Base-by-base conservation (phyloP, 1,140 invertebrate species). In the Diachasma alloeum region DNA sequence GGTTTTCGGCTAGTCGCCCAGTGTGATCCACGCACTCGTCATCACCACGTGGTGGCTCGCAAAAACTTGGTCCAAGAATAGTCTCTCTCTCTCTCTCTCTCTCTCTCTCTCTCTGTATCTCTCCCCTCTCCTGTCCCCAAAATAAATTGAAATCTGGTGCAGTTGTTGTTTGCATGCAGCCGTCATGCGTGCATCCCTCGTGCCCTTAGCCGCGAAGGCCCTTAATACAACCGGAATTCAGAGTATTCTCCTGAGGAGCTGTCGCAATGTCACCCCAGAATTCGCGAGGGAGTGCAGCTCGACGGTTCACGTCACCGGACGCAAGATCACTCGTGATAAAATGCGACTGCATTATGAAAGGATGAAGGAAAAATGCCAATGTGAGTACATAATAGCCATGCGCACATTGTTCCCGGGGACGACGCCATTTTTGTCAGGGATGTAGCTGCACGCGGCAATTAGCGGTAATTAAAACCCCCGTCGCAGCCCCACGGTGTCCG, bases 361-460 rank as follows among this genome's bases (percentile, higher is more conserved):
- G 75, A 85, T 85, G 78, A 77, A 81, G 44, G 85, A 86, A 11
- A 89, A 89, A 75, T 89, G 86, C 80, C 84, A 86, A 80, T 89
- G 88, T 89, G 66, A 89, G 88, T 89, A 83, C 6, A 36, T 26
- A 59, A 59, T 63, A 63, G 4, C 5, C 59, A 63, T 31, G 59
- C 13, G 69, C 48, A 72, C 70, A 56, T 53, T 72, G 70, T 59
- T 26, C 5, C 17, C 46, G 56, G 46, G 66, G 66, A 68, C 36
- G 66, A 36, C 66, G 66, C 66, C 66, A 68, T 68, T 39, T 68
- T 68, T 8, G 8, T 68, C n/a, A 39, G 36, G 59, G 24, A 26
- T 26, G 59, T 26, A 63, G 6, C 31, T 6, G 2, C 2, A 31
- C 6, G 31, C 31, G 31, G 2, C 31, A 31, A 31, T 31, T 31